Evolutionary conservation across 2,797 vertebrate species (phyloP), one percentile per base, ranked within the genome.

Genomic region (Chlorospingus flavigularis): DNA sequence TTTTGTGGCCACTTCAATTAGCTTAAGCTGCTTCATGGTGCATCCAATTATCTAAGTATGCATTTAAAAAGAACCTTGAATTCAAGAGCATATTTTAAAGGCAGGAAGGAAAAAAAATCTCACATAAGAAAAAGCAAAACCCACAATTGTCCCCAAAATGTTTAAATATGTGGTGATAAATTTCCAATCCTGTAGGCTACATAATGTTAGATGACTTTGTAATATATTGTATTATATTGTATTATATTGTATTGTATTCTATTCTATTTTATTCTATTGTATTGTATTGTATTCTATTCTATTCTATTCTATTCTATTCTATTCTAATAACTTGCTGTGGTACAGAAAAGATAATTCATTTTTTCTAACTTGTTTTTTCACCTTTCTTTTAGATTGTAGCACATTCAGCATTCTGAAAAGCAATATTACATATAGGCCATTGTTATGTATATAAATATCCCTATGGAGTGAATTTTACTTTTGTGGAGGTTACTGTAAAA

Each of bases 1-100:
- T 95, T 94, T 92, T 86, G 92, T 93, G 96, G 63, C 88, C 90
- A 92, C 81, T 95, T 97, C 86, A 94, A 94, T 97, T 95, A 95
- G 81, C 60, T 91, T 94, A 89, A 94, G 67, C 61, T 92, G 86
- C 67, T 89, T 92, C 89, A 73, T 95, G 78, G 60, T 73, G 74
- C 75, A 91, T 91, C 77, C 88, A 96, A 96, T 92, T 93, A 94
- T 93, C 74, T 68, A 48, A 79, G 35, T 60, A 45, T 65, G 40
- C 78, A 62, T 94, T 88, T 80, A 10, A 91, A 81, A 74, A 91
- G 37, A 71, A 51, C 43, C 40, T 92, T 73, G 85, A 82, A 90
- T 74, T 92, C 67, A 72, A 72, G 21, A 94, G 47, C 61, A 93
- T 57, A 87, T 94, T 91, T 94, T 66, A 92, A 90, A 86, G 53